Evolutionary conservation across 1,140 invertebrate genomes (phyloP).

Genomic region (Centruroides vittatus): DNA sequence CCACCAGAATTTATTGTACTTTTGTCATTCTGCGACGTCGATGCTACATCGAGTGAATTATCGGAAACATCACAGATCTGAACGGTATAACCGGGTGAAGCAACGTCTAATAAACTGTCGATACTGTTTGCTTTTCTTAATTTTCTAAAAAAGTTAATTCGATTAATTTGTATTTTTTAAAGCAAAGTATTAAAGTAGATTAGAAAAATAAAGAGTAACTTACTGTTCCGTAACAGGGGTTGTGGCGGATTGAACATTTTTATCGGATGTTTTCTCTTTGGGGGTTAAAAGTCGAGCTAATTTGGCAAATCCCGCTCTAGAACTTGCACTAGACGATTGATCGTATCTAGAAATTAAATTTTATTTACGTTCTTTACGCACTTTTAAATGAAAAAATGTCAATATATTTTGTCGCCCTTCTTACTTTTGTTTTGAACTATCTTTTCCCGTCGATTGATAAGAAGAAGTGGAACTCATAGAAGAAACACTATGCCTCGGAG

Average conservation of each 20-base stretch:
- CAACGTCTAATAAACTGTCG: conserved; percentile 21
- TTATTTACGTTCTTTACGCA: no score
- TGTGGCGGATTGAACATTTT: no score
- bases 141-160: no score
- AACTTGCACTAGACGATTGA: no score
- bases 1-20: background rate
- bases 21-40: background rate
- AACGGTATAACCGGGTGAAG: conserved; percentile 4
- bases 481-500: conserved; percentile 6
- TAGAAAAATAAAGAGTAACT: no score
- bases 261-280: conserved; percentile 5
- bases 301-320: conserved; percentile 10
- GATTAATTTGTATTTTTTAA: no score
- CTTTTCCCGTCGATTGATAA: background rate
- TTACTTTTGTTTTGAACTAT: background rate
- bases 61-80: background rate
- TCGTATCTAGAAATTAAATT: no score
- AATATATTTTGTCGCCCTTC: no score
- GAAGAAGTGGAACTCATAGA: conserved; percentile 8
- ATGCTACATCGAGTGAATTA: background rate
- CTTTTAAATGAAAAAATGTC: no score
- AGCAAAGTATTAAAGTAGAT: no score
- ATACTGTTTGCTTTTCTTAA: conserved; percentile 22
- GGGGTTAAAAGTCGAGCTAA: conserved; percentile 10
- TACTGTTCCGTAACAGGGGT: no score